phyloP scores from a whole-genome alignment of 2,113 vertebrate genomes.

The Pelusios castaneus region DNA sequence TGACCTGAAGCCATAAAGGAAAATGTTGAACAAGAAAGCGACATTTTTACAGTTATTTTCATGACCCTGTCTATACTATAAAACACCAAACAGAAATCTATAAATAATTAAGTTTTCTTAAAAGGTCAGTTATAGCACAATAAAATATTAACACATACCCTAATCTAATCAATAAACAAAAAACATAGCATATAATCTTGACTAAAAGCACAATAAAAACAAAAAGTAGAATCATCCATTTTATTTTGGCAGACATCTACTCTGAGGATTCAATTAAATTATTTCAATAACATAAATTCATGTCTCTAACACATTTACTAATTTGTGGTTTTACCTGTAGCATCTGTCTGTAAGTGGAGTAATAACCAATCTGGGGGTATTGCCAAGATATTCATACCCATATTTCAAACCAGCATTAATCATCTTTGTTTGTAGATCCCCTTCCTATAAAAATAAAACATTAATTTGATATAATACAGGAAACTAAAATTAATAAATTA shows the following conservation, averaged over 20 bases:
- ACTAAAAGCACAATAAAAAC: not conserved
- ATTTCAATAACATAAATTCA: not conserved
- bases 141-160: not conserved
- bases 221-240: not conserved
- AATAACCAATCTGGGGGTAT: conserved; percentile 89
- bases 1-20: not conserved
- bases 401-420: conserved; percentile 92
- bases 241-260: not conserved
- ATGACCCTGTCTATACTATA: not conserved
- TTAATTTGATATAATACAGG: not conserved
- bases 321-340: conserved; percentile 84
- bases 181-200: not conserved
- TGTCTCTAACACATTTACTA: not conserved
- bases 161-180: not conserved
- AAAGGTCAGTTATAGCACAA: not conserved
- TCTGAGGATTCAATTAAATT: not conserved
- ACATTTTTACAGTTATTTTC: not conserved
- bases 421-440: conserved; percentile 92
- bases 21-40: not conserved
- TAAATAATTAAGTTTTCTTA: not conserved
- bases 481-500: not conserved
- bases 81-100: not conserved
- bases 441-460: conserved; percentile 74
- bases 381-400: conserved; percentile 92
- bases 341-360: conserved; percentile 92